A percentile compares a stretch with the other conserved stretches of the same genome.
Conservation (phyloP, 2,797 vertebrate species). For the Pangasius sanitwongsei region DNA sequence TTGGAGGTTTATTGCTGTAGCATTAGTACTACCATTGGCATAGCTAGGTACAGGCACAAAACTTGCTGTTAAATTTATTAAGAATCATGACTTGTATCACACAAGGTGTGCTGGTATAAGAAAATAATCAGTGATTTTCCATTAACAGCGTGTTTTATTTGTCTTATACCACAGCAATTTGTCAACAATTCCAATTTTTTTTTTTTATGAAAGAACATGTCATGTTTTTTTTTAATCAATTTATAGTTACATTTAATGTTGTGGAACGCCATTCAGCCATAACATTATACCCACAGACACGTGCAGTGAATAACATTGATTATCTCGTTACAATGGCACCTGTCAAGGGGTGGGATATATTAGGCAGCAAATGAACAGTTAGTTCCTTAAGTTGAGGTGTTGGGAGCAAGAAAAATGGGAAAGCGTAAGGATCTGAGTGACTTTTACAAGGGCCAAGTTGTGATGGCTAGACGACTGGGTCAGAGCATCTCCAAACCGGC, state of each 20-base stretch:
- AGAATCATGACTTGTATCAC: not conserved
- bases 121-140: not conserved
- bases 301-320: no score
- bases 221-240: not conserved
- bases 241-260: not conserved
- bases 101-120: not conserved
- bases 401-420: no score
- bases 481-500: no score
- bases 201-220: not conserved
- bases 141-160: not conserved
- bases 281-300: no score
- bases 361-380: no score
- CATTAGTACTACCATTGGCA: not conserved
- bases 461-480: no score
- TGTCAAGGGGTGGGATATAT: no score
- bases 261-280: not conserved
- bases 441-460: no score
- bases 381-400: no score
- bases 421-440: no score
- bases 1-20: not conserved
- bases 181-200: not conserved
- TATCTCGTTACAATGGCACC: no score
- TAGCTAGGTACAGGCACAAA: not conserved
- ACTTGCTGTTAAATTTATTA: not conserved
- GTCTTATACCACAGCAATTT: not conserved